Evolutionary conservation across 92 coral and sea anemone genomes (phyloP).

Genomic region (Hydrozoanthus gracilis): DNA sequence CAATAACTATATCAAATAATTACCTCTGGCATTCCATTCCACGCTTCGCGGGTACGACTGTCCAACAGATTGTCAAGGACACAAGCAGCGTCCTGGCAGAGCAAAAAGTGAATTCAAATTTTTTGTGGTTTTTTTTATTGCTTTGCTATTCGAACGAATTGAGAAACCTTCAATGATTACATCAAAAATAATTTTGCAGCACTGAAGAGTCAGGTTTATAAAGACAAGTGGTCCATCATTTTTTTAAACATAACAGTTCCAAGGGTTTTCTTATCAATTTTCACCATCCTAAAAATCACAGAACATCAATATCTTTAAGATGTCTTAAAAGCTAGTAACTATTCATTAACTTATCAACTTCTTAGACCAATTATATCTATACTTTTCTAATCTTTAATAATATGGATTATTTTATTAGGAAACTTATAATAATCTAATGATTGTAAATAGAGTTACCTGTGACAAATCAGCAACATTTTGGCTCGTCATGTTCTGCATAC

Average conservation of each 20-base stretch:
- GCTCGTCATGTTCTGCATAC: conserved; percentile 62
- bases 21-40: conserved; percentile 89
- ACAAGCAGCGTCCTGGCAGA: conserved; percentile 34
- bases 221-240: too few relatives aligned
- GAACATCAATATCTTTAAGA: too few relatives aligned
- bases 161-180: background rate
- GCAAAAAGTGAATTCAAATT: background rate
- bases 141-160: background rate
- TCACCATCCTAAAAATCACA: too few relatives aligned
- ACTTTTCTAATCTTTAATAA: too few relatives aligned
- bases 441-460: conserved; percentile 54
- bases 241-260: too few relatives aligned
- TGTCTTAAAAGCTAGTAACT: too few relatives aligned
- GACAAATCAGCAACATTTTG: conserved; percentile 67
- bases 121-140: background rate
- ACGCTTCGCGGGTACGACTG: conserved; percentile 73
- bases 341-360: too few relatives aligned
- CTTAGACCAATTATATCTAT: too few relatives aligned
- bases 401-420: too few relatives aligned
- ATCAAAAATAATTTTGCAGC: background rate
- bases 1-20: background rate
- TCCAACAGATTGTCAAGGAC: conserved; percentile 64
- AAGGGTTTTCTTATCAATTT: too few relatives aligned
- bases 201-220: too few relatives aligned
- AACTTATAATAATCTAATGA: background rate